Evolutionary conservation across 1,140 invertebrate species (phyloP), one percentile per base, ranked within the genome.

Genomic region (Cataglyphis hispanica): DNA sequence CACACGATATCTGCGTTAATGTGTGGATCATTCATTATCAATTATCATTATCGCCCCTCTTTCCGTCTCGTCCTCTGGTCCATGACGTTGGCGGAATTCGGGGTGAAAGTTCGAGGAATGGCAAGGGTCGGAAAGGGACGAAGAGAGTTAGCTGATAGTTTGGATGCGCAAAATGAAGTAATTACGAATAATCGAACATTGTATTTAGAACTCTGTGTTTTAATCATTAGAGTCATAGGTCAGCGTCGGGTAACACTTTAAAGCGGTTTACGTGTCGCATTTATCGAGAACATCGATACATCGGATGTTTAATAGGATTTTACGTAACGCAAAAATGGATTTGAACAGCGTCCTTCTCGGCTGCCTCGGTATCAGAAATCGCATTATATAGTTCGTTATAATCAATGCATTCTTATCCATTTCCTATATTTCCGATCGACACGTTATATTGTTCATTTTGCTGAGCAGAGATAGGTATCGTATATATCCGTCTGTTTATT

Each of bases 341-440:
- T 60, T 46, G 63, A 84, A 37, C 78, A 25, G 37, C 66, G 56
- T 72, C 53, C 37, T 72, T 56, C 37, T 58, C 67, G 66, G 22
- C 34, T 66, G 78, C 66, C 37, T 81, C 78, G 78, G 37, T 83
- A 83, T 74, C 67, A 83, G 78, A 83, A 72, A 83, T 83, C 78
- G 78, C 78, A 83, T 83, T 83, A 83, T 50, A 50, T 74, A 74
- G 78, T 83, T 60, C 13, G 78, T 83, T 83, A 83, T 83, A 83
- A 83, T 83, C 78, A 83, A 74, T 74, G 78, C 78, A 60, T 83
- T 60, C 78, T 83, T 83, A 83, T 83, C 78, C 78, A 72, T 83
- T 83, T 74, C 67, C 78, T 74, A 74, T 83, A 83, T 83, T 83
- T 31, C 78, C 56, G 78, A 83, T 83, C 78, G 67, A 46, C 78